phyloP scores from a whole-genome alignment of 1,140 invertebrate genomes.

The Dendroctonus ponderosae region DNA sequence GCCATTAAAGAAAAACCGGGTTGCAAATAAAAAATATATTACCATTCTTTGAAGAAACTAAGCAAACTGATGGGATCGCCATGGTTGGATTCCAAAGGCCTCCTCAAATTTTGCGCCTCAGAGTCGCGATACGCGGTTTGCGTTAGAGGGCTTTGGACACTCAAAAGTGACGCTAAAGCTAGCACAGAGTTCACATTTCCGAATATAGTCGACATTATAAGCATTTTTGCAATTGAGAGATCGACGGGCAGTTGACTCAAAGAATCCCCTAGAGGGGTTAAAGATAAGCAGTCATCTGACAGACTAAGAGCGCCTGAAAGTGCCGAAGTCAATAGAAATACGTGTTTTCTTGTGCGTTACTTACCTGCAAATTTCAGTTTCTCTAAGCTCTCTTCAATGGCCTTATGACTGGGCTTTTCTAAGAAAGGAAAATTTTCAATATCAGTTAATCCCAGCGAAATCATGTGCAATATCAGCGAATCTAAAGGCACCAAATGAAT shows the following conservation, averaged over 20 bases:
- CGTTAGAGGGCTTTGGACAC: conserved; percentile 91
- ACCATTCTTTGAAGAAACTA: conserved; percentile 87
- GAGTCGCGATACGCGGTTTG: conserved; percentile 82
- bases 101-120: conserved; percentile 72
- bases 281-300: conserved; percentile 64
- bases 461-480: conserved; percentile 90
- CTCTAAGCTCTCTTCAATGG: conserved; percentile 82
- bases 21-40: conserved; percentile 21
- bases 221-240: conserved; percentile 93
- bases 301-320: conserved; percentile 67
- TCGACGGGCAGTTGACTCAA: conserved; percentile 91
- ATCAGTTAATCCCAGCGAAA: conserved; percentile 90
- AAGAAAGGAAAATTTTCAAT: conserved; percentile 93
- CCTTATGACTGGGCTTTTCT: conserved; percentile 79
- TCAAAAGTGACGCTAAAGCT: conserved; percentile 86
- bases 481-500: conserved; percentile 86
- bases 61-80: conserved; percentile 94
- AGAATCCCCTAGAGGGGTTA: conserved; percentile 89
- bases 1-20: background rate
- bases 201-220: conserved; percentile 90
- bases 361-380: conserved; percentile 81
- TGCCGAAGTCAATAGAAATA: background rate
- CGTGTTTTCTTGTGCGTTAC: background rate
- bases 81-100: conserved; percentile 85
- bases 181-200: conserved; percentile 89